Percentiles rank a stretch among this genome's conserved stretches.
Conservation (phyloP, 35 echinoderm and acorn worm genomes). For the Patiria miniata region DNA sequence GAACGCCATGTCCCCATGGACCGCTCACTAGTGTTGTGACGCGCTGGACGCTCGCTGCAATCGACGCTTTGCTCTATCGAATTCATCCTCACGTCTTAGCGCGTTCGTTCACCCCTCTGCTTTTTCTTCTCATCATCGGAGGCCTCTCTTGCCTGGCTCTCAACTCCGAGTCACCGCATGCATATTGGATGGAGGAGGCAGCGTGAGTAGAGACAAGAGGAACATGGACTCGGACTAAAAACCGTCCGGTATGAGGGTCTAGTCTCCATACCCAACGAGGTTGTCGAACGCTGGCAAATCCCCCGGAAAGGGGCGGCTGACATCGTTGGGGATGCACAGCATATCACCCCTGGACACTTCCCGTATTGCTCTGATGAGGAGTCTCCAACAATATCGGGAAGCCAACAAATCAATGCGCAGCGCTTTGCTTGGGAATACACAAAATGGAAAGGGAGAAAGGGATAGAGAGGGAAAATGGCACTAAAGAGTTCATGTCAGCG, state of each 20-base stretch:
- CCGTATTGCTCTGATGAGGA: background rate
- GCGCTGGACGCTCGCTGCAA: constrained; percentile 26
- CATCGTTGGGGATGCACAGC: background rate
- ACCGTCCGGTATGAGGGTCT: no score
- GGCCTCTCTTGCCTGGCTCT: background rate
- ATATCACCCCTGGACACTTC: constrained; percentile 27
- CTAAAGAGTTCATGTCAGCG: background rate
- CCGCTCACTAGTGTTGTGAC: constrained; percentile 24
- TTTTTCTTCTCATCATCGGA: no score
- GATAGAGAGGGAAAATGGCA: background rate
- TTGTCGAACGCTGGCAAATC: constrained; percentile 22
- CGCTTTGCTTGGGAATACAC: no score
- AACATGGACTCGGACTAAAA: no score
- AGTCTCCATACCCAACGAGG: background rate
- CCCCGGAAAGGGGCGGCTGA: constrained; percentile 5
- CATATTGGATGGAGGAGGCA: constrained; percentile 18
- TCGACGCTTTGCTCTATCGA: constrained; percentile 16
- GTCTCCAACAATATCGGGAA: background rate
- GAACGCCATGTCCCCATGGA: constrained; percentile 3
- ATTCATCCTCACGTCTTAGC: constrained; percentile 25
- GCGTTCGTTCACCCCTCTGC: constrained; percentile 23
- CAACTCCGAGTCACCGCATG: background rate
- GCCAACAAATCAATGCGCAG: background rate
- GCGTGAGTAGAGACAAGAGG: background rate
- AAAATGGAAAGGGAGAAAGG: no score